Conservation (phyloP, 2,113 vertebrate genomes). For the Gobiocypris rarus region DNA sequence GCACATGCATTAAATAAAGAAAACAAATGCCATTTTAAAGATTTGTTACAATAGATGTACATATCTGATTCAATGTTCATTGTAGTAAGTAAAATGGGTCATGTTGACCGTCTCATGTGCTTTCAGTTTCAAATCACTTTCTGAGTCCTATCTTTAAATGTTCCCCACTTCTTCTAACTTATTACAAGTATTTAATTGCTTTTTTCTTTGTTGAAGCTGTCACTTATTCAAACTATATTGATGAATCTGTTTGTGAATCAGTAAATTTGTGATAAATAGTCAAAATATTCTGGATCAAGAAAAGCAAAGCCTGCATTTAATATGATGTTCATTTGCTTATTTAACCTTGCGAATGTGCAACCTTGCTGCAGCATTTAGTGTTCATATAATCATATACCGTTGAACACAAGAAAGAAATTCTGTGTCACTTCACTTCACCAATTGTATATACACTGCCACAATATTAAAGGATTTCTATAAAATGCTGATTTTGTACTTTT, state of each 20-base stretch:
- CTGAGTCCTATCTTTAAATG: neutral
- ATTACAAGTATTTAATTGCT: neutral
- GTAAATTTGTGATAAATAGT: neutral
- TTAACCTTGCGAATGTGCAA: no score
- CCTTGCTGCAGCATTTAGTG: neutral
- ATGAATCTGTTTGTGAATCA: neutral
- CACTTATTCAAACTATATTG: neutral
- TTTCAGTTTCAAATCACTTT: neutral
- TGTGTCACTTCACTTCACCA: neutral
- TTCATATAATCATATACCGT: neutral
- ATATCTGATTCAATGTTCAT: neutral
- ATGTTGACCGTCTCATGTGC: neutral
- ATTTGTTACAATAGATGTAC: neutral
- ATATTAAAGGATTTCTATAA: neutral
- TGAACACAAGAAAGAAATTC: neutral
- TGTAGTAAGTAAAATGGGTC: neutral
- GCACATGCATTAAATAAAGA: neutral
- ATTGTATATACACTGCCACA: neutral
- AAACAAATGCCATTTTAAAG: neutral
- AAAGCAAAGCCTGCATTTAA: no score
- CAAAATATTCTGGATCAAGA: neutral
- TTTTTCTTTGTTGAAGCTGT: no score
- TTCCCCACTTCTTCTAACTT: neutral
- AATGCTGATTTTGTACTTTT: constrained; percentile 26
- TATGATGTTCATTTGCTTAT: no score